Percentiles rank a stretch among this genome's conserved stretches.
These are phyloP conservation scores for Dicaeum eximium DNA, from an alignment of 2,113 vertebrate species.

Conservation along the genomic window DNA sequence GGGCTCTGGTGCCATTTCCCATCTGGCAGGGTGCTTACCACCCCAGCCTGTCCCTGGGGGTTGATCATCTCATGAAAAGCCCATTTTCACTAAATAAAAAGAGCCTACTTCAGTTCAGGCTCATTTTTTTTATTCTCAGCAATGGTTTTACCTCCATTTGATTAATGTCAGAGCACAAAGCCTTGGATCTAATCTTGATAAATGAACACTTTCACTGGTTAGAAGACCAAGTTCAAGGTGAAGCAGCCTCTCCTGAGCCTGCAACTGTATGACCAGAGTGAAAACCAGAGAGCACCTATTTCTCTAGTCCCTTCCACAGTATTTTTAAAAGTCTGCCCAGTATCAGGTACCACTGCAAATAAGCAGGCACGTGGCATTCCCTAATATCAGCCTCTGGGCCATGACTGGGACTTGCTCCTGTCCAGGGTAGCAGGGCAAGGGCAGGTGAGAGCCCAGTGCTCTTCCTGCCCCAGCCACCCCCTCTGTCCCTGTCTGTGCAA, in stretches of 20 bases:
- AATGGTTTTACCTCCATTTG: not conserved
- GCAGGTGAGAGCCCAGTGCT: fast-evolving
- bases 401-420: not conserved
- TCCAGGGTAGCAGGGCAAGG: not conserved
- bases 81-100: not conserved
- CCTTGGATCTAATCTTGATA: not conserved
- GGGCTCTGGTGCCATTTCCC: not conserved
- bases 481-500: not conserved
- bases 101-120: not conserved
- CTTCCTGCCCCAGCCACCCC: too few species aligned
- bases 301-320: not conserved
- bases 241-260: not conserved
- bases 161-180: not conserved
- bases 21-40: not conserved
- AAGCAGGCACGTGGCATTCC: not conserved
- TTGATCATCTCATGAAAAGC: not conserved
- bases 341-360: not conserved
- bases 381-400: not conserved
- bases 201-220: not conserved
- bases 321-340: not conserved
- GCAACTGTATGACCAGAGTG: not conserved
- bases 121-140: not conserved
- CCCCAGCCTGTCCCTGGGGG: not conserved
- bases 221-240: not conserved
- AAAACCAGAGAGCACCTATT: not conserved